A percentile compares a stretch with the other conserved stretches of the same genome.
Evolutionary conservation across 64 coral and sea anemone species (phyloP).

Genomic region (Orbicella faveolata): DNA sequence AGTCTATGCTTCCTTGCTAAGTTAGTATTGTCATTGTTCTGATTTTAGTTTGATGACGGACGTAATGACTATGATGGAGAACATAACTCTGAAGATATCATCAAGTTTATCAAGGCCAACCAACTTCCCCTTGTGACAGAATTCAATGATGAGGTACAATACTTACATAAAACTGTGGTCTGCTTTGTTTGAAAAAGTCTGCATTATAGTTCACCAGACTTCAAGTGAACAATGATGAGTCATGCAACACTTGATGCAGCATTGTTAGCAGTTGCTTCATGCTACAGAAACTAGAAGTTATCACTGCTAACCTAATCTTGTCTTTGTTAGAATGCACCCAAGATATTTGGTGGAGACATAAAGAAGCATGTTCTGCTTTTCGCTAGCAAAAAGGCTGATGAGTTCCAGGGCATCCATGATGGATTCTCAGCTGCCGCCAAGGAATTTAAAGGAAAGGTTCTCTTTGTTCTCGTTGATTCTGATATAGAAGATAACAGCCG

Average conservation of each 20-base stretch:
- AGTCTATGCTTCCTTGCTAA: neutral
- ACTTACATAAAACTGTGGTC: too few relatives aligned
- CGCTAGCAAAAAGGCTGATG: slow-evolving; percentile 77
- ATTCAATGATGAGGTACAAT: slow-evolving; percentile 91
- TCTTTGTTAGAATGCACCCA: slow-evolving; percentile 82
- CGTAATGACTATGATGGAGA: slow-evolving; percentile 94
- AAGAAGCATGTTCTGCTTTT: slow-evolving; percentile 95
- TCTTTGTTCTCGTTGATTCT: slow-evolving; percentile 92
- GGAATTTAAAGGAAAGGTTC: slow-evolving; percentile 95
- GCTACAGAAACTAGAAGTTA: neutral
- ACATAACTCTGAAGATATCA: slow-evolving; percentile 67
- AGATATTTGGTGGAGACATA: slow-evolving; percentile 97
- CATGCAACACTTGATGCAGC: too few relatives aligned
- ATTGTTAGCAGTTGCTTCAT: too few relatives aligned
- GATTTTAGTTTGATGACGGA: slow-evolving; percentile 91
- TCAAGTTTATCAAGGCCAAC: slow-evolving; percentile 92
- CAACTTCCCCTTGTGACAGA: slow-evolving; percentile 97
- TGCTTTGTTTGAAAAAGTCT: too few relatives aligned
- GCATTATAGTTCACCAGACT: too few relatives aligned
- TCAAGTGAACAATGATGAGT: too few relatives aligned
- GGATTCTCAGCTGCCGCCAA: slow-evolving; percentile 79
- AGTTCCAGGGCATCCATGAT: slow-evolving; percentile 73
- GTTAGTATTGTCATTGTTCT: slow-evolving; percentile 10
- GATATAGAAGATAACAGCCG: slow-evolving; percentile 93
- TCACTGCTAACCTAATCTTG: neutral